phyloP scores from a whole-genome alignment of 2,113 vertebrate species.

The Eubucco bourcierii region DNA sequence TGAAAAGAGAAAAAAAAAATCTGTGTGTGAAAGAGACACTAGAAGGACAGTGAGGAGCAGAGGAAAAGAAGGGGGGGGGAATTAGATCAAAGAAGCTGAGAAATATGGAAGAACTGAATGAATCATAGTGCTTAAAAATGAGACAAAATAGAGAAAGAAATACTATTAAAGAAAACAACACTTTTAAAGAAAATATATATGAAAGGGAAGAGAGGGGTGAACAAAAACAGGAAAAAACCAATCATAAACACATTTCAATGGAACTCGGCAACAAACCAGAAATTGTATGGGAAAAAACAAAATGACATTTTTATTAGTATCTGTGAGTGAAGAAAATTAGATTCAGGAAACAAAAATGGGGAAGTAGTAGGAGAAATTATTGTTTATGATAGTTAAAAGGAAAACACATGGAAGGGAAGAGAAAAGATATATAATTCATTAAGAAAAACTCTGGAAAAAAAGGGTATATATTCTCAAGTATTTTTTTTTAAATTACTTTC shows the following conservation, averaged over 20 bases:
- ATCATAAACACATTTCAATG: neutral
- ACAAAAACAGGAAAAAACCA: neutral
- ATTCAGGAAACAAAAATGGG: neutral
- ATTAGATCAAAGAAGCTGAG: neutral
- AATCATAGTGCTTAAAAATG: neutral
- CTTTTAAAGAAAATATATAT: neutral
- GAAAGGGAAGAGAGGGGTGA: neutral
- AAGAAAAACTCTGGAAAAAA: too few species aligned
- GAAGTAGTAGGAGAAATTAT: neutral
- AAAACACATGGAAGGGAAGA: too few species aligned
- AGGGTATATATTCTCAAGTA: too few species aligned
- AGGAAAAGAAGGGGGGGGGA: neutral
- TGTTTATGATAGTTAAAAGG: neutral
- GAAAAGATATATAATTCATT: too few species aligned
- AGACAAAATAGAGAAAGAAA: neutral
- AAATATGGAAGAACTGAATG: neutral
- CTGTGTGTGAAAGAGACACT: neutral
- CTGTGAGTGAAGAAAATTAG: neutral
- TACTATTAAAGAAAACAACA: neutral
- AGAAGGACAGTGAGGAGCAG: neutral
- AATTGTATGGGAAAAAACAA: neutral
- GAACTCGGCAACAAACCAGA: neutral
- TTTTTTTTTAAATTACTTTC: too few species aligned
- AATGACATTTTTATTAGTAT: neutral
- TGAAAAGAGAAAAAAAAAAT: neutral